Conservation (phyloP, 2,888 invertebrate species). For the Leptothorax acervorum region DNA sequence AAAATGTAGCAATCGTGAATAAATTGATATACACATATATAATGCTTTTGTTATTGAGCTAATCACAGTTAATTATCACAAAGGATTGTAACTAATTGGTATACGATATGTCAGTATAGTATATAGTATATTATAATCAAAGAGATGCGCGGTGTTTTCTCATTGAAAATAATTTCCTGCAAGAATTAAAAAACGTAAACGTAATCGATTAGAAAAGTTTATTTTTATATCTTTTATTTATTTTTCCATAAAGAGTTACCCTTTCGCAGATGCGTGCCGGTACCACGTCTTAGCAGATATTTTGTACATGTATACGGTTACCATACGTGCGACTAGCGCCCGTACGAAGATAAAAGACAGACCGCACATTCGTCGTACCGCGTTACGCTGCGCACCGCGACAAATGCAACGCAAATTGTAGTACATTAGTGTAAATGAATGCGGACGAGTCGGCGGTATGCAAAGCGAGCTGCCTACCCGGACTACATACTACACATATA, state of each 20-base stretch:
- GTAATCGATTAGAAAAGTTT: background rate
- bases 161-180: background rate
- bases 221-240: background rate
- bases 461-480: conserved; percentile 63
- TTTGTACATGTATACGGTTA: background rate
- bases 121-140: background rate
- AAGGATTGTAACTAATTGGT: background rate
- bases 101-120: background rate
- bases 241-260: background rate
- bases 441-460: conserved; percentile 77
- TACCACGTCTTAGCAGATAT: conserved; percentile 7
- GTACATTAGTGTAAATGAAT: conserved; percentile 81
- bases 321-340: conserved; percentile 17
- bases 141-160: background rate
- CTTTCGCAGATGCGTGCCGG: background rate
- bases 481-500: background rate
- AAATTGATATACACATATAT: background rate
- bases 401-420: conserved; percentile 80
- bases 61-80: background rate
- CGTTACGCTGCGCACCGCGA: conserved; percentile 73
- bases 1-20: background rate
- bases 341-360: conserved; percentile 67
- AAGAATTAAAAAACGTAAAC: background rate
- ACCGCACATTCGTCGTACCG: conserved; percentile 71
- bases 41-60: background rate